Percentiles rank a stretch among this genome's conserved stretches.
These are phyloP conservation scores for Alitta virens DNA, from an alignment of 2,888 invertebrate species.

Conservation along the genomic window DNA sequence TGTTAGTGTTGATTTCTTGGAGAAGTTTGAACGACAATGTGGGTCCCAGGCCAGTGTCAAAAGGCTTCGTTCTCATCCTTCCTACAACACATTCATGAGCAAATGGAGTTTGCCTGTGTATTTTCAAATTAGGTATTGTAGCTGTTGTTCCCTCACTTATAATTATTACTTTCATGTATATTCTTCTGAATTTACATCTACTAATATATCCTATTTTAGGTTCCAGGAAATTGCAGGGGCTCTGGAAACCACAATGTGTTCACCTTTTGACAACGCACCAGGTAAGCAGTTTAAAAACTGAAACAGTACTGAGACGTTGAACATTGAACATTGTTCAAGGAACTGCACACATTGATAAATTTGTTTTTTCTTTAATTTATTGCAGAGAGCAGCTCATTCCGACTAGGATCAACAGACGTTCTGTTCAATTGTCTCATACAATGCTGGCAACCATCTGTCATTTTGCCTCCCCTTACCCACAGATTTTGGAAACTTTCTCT, in stretches of 20 bases:
- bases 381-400: constrained; percentile 32
- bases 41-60: constrained; percentile 63
- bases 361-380: constrained; percentile 4
- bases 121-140: constrained; percentile 80
- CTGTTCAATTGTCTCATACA: constrained; percentile 62
- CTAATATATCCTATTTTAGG: too few species aligned
- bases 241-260: constrained; percentile 61
- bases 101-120: constrained; percentile 96
- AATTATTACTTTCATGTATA: too few species aligned
- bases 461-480: constrained; percentile 66
- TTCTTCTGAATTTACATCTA: too few species aligned
- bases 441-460: constrained; percentile 80
- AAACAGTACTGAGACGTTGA: neutral
- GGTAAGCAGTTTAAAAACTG: constrained; percentile 27
- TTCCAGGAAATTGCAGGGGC: constrained; percentile 88
- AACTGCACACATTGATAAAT: neutral
- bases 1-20: constrained; percentile 75
- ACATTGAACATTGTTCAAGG: neutral
- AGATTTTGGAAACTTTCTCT: constrained; percentile 83
- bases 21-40: constrained; percentile 69
- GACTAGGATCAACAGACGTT: constrained; percentile 57
- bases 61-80: constrained; percentile 66
- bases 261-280: constrained; percentile 41
- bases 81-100: constrained; percentile 76
- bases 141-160: neutral